These are phyloP conservation scores for Mus minutoides DNA, from an alignment of 2,797 vertebrate species.

Conservation along the genomic window DNA sequence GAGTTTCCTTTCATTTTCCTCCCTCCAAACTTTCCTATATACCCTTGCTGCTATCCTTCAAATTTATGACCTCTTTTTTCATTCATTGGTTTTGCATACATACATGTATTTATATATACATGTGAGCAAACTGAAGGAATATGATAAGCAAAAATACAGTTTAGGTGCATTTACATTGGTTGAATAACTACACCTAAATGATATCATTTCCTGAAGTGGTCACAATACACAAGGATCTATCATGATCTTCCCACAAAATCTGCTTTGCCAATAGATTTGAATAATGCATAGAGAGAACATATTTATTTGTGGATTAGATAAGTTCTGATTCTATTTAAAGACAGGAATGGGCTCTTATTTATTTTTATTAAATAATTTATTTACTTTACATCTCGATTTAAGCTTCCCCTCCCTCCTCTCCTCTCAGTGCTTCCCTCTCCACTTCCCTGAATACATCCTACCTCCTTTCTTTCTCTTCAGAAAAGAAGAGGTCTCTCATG, in stretches of 20 bases:
- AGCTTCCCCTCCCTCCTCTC: neutral
- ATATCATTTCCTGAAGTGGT: neutral
- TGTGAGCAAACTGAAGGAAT: conserved; percentile 11
- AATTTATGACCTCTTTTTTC: neutral
- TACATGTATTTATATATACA: neutral
- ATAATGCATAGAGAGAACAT: conserved; percentile 12
- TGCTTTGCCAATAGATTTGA: conserved; percentile 9
- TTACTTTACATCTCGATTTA: neutral
- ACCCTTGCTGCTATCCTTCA: neutral
- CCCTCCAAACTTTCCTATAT: neutral
- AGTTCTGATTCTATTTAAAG: conserved; percentile 2
- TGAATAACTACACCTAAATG: neutral
- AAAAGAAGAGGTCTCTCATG: no score
- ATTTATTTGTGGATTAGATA: neutral
- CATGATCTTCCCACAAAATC: neutral
- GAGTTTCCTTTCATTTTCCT: neutral
- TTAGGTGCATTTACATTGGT: neutral
- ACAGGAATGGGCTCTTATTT: neutral
- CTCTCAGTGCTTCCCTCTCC: no score
- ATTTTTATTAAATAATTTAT: neutral
- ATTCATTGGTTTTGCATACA: neutral
- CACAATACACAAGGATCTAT: neutral
- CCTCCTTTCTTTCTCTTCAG: neutral
- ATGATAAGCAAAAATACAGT: neutral
- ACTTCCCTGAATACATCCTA: neutral